Conservation (phyloP, 2,888 invertebrate species). For the Unio pictorum region DNA sequence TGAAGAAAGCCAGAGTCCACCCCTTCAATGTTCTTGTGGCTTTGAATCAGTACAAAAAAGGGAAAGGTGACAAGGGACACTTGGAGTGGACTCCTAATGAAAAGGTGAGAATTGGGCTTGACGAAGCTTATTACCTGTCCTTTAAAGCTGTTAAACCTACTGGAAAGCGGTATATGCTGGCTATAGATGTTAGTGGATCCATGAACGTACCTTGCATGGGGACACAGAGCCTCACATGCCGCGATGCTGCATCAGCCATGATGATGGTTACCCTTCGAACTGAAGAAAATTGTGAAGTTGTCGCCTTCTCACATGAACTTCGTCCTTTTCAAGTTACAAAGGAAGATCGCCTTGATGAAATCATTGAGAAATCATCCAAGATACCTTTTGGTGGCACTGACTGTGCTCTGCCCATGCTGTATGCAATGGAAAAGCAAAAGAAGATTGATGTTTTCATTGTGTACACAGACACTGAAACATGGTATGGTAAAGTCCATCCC, state of each 20-base stretch:
- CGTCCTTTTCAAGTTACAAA: slow-evolving; percentile 28
- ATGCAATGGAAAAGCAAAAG: slow-evolving; percentile 78
- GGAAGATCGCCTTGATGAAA: slow-evolving; percentile 33
- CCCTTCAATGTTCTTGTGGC: slow-evolving; percentile 69
- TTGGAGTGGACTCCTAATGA: slow-evolving; percentile 61
- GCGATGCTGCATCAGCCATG: slow-evolving; percentile 76
- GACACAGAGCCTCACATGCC: slow-evolving; percentile 65
- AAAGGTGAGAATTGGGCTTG: slow-evolving; percentile 52
- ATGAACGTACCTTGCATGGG: slow-evolving; percentile 69
- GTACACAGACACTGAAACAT: slow-evolving; percentile 76
- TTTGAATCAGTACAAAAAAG: slow-evolving; percentile 59
- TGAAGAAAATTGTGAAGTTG: slow-evolving; percentile 51
- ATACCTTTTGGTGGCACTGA: slow-evolving; percentile 53
- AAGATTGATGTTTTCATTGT: slow-evolving; percentile 82
- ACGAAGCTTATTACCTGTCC: slow-evolving; percentile 65
- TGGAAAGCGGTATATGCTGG: slow-evolving; percentile 75
- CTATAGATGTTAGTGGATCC: slow-evolving; percentile 75
- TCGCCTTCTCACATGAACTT: slow-evolving; percentile 50
- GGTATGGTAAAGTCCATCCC: slow-evolving; percentile 72
- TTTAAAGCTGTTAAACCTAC: slow-evolving; percentile 74
- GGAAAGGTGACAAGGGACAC: slow-evolving; percentile 66
- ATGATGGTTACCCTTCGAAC: slow-evolving; percentile 65
- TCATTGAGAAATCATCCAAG: slow-evolving; percentile 25
- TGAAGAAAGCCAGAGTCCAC: slow-evolving; percentile 64
- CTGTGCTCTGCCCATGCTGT: slow-evolving; percentile 71